Conservation (phyloP, 2,797 vertebrate species). For the Intellagama lesueurii region DNA sequence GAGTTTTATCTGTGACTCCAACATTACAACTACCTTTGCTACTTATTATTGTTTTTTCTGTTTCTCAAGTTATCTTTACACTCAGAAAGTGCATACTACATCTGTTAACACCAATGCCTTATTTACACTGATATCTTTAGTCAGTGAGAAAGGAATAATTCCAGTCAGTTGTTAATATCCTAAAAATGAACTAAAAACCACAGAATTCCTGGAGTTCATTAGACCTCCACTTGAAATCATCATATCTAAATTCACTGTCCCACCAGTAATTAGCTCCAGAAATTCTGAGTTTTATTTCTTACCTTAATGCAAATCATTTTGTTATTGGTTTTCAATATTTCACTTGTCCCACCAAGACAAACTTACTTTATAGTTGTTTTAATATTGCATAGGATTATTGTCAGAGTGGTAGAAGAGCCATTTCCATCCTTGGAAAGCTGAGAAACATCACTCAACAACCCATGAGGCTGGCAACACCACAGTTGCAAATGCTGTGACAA, state of each 20-base stretch:
- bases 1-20: not conserved
- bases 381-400: too few relatives aligned
- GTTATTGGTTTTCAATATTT: too few relatives aligned
- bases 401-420: too few relatives aligned
- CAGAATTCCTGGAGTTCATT: not conserved
- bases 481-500: not conserved
- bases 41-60: not conserved
- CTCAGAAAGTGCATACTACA: not conserved
- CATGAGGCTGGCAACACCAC: too few relatives aligned
- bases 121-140: constrained; percentile 5
- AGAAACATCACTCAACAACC: too few relatives aligned
- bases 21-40: not conserved
- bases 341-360: too few relatives aligned
- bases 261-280: too few relatives aligned
- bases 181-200: not conserved
- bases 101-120: not conserved
- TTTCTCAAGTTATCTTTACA: not conserved
- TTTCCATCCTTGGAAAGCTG: too few relatives aligned
- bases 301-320: too few relatives aligned
- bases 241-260: not conserved
- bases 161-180: constrained; percentile 7
- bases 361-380: too few relatives aligned
- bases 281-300: too few relatives aligned
- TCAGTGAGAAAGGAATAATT: not conserved
- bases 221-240: not conserved